Percentiles rank a stretch among this genome's conserved stretches.
Conservation (phyloP, 2,888 invertebrate species). For the Andrena fulva region DNA sequence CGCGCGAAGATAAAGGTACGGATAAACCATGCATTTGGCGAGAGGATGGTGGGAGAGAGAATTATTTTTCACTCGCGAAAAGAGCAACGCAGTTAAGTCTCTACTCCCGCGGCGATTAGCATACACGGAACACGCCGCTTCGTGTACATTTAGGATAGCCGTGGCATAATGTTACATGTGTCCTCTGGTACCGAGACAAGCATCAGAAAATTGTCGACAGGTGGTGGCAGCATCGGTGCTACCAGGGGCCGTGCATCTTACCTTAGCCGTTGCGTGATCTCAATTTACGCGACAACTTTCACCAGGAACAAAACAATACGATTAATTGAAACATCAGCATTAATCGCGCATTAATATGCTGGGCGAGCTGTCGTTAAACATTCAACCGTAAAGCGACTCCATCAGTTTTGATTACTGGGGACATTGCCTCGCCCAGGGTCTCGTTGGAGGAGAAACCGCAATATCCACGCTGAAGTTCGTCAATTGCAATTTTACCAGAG, state of each 20-base stretch:
- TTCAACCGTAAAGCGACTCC: neutral
- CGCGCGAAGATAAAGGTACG: slow-evolving; percentile 20
- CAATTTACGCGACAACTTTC: slow-evolving; percentile 29
- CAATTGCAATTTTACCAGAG: neutral
- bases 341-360: neutral
- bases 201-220: slow-evolving; percentile 79
- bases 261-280: slow-evolving; percentile 38
- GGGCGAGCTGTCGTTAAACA: neutral
- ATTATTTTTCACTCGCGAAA: slow-evolving; percentile 59
- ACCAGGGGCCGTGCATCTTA: slow-evolving; percentile 40
- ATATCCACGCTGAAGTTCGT: neutral
- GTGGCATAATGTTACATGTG: slow-evolving; percentile 66
- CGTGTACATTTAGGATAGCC: slow-evolving; percentile 60
- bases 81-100: slow-evolving; percentile 42
- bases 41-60: slow-evolving; percentile 14
- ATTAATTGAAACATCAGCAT: slow-evolving; percentile 27
- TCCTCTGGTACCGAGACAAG: slow-evolving; percentile 71
- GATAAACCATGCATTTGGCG: slow-evolving; percentile 22
- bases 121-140: slow-evolving; percentile 74
- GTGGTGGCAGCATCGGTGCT: slow-evolving; percentile 63
- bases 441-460: neutral
- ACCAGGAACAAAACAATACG: neutral
- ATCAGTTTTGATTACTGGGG: neutral
- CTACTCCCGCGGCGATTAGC: slow-evolving; percentile 68
- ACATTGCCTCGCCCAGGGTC: neutral